These are phyloP conservation scores for Patella ulyssiponensis DNA, from an alignment of 2,888 invertebrate genomes.

Conservation along the genomic window DNA sequence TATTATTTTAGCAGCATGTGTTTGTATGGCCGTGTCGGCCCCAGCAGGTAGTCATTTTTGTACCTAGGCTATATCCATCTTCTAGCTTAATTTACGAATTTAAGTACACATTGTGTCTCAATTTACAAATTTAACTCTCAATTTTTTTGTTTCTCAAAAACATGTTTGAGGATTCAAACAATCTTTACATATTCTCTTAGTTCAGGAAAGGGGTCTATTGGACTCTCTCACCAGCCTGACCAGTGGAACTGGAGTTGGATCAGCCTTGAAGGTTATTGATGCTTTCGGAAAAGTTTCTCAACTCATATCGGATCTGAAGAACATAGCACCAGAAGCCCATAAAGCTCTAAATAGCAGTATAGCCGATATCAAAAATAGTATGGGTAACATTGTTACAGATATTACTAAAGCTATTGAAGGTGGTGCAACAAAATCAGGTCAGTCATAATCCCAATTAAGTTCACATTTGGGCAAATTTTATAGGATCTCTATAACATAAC, in stretches of 20 bases:
- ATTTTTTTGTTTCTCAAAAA: neutral
- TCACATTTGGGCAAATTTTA: no score
- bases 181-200: neutral
- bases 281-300: neutral
- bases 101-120: no score
- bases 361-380: neutral
- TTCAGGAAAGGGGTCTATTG: conserved; percentile 7
- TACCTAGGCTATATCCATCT: neutral
- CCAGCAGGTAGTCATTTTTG: neutral
- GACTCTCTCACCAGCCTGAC: neutral
- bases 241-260: neutral
- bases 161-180: neutral
- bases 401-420: neutral
- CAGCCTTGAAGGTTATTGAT: neutral
- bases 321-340: neutral
- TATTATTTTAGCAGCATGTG: conserved; percentile 5
- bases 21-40: conserved; percentile 5
- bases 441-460: neutral
- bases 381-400: neutral
- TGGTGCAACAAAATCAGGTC: neutral
- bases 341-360: conserved; percentile 1
- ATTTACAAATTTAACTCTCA: neutral
- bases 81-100: no score
- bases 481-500: no score
- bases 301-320: neutral